Conservation (phyloP, 2,797 vertebrate species). For the Chelon labrosus region DNA sequence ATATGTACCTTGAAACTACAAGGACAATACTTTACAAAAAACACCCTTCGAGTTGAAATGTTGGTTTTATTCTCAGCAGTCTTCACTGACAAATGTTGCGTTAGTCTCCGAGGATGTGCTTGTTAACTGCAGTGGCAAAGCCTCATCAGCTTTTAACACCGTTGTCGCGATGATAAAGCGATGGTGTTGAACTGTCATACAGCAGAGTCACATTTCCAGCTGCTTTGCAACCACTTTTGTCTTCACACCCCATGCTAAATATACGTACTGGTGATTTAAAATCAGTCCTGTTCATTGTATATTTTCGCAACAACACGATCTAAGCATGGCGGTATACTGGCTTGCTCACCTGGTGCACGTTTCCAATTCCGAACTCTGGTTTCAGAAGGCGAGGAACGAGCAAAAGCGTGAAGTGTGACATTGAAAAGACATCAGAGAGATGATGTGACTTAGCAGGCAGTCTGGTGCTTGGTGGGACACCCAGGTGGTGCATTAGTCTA, state of each 20-base stretch:
- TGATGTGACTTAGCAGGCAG: conserved; percentile 60
- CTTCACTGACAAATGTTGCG: background rate
- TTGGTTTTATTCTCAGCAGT: background rate
- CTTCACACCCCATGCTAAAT: conserved; percentile 17
- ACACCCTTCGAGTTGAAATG: background rate
- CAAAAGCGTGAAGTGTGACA: conserved; percentile 71
- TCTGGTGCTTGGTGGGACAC: conserved; percentile 28
- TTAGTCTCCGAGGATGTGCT: background rate
- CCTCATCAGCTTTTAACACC: no score
- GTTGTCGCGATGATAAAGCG: background rate
- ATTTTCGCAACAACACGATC: conserved; percentile 3
- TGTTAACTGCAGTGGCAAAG: background rate
- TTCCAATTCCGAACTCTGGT: conserved; percentile 21
- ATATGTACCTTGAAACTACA: background rate
- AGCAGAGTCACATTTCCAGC: background rate
- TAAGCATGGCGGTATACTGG: background rate
- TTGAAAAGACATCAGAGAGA: conserved; percentile 65
- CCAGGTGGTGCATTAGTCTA: conserved; percentile 44
- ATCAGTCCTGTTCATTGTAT: background rate
- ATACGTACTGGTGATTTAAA: conserved; percentile 11
- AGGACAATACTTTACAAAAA: background rate
- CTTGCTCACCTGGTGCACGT: background rate
- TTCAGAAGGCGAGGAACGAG: conserved; percentile 37
- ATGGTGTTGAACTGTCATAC: background rate
- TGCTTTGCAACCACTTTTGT: conserved; percentile 3